Evolutionary conservation across 1,140 invertebrate species (phyloP).

Genomic region (Lanistes nyassanus): DNA sequence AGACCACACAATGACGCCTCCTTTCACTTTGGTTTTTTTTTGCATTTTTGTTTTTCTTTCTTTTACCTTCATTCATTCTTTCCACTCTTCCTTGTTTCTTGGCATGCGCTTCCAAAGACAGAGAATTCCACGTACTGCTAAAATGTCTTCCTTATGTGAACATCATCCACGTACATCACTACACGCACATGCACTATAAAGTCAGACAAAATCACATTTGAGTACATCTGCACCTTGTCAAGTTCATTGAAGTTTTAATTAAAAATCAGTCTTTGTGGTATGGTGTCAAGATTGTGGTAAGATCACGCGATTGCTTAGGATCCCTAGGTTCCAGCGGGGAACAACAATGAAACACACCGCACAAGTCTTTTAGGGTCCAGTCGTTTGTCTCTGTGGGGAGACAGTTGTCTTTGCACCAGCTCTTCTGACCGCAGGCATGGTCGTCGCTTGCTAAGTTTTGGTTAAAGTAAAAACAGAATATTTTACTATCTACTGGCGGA

Average conservation of each 20-base stretch:
- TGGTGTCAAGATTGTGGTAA: too few relatives aligned
- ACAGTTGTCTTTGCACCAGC: background rate
- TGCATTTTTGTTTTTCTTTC: background rate
- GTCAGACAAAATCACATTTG: background rate
- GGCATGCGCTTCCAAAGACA: background rate
- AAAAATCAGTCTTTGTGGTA: too few relatives aligned
- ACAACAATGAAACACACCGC: slow-evolving; percentile 2
- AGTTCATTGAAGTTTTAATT: too few relatives aligned
- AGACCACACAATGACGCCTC: too few relatives aligned
- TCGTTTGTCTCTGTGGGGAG: slow-evolving; percentile 7
- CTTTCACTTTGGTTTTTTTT: too few relatives aligned
- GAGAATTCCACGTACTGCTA: background rate
- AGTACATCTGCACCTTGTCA: background rate
- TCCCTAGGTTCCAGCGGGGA: too few relatives aligned
- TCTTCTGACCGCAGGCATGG: background rate
- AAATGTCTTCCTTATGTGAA: background rate
- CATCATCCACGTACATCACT: background rate
- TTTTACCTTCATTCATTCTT: background rate
- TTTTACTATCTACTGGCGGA: too few relatives aligned
- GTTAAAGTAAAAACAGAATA: background rate
- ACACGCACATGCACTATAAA: background rate
- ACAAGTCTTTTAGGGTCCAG: slow-evolving; percentile 11
- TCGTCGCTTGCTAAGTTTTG: background rate
- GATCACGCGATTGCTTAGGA: too few relatives aligned
- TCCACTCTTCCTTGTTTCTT: background rate